Evolutionary conservation across 2,797 vertebrate species (phyloP), one percentile per base, ranked within the genome.

Genomic region (Telmatherina bonti): DNA sequence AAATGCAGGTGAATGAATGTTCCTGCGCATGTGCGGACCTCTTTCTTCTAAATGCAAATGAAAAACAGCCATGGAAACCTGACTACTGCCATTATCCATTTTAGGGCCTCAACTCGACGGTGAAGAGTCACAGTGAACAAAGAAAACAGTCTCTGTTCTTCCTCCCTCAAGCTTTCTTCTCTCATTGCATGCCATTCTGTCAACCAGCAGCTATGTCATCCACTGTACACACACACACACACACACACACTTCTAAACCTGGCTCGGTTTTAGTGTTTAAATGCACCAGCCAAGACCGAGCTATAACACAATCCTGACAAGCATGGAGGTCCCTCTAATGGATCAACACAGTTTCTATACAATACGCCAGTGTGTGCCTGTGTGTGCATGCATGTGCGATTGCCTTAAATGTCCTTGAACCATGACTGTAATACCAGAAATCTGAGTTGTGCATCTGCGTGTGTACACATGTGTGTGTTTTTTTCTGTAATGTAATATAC

Each of bases 251-350:
- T 43, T 85, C 81, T 77, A 83, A 82, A 80, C 65, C 87, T 87
- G 90, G 85, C 87, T 71, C 74, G 27, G 67, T 68, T 60, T 51
- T 72, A 71, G 58, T 85, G 86, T 88, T 88, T 88, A 84, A 85
- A 85, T 26, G 62, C 80, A 84, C 52, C 60, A 63, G 88, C 88
- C 88, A 86, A 85, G 72, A 82, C 76, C 20, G 11, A 1, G 70
- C 74, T 59, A 64, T 61, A 80, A 67, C 80, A 71, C 80, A 82
- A 69, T 71, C 77, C 76, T 6, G 70, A 67, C 81, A 38, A 90
- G 80, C 89, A 85, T n/a, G 88, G 85, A 89, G 88, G 87, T 89
- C 89, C 76, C 74, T 26, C 76, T 89, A 86, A 88, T 88, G 80
- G 82, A 86, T 83, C 81, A 52, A 81, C 87, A 84, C 73, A 53